These are phyloP conservation scores for Apis laboriosa DNA, from an alignment of 1,140 invertebrate species.

Conservation along the genomic window DNA sequence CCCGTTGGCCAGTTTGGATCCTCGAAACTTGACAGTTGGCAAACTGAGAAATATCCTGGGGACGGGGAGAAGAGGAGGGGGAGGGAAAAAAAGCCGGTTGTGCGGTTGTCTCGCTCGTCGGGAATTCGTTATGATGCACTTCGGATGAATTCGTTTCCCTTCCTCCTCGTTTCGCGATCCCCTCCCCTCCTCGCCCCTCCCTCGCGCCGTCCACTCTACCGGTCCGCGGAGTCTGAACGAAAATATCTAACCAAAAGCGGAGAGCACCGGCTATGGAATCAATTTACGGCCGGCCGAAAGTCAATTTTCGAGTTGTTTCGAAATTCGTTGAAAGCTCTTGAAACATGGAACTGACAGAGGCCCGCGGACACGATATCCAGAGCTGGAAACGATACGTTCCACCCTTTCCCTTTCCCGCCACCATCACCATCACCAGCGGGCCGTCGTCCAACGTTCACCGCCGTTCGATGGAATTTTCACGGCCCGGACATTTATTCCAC, in stretches of 20 bases:
- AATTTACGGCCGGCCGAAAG: constrained; percentile 40
- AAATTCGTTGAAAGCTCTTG: constrained; percentile 43
- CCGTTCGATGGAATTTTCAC: constrained; percentile 5
- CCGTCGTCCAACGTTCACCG: constrained; percentile 1
- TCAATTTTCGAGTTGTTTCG: constrained; percentile 48
- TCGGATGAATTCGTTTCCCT: constrained; percentile 34
- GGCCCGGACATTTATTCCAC: constrained; percentile 11
- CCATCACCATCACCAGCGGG: no score
- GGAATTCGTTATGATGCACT: constrained; percentile 39
- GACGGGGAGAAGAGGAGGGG: neutral
- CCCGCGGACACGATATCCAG: constrained; percentile 13
- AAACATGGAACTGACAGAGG: constrained; percentile 25
- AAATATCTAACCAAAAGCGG: constrained; percentile 41
- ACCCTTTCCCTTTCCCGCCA: neutral
- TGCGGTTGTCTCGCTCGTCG: constrained; percentile 32
- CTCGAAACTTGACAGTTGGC: constrained; percentile 13
- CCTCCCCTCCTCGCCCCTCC: neutral
- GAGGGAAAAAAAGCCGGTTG: neutral
- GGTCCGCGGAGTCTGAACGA: neutral
- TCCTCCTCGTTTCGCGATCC: neutral
- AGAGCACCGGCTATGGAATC: constrained; percentile 20
- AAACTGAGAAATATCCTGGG: constrained; percentile 27
- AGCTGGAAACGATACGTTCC: constrained; percentile 23
- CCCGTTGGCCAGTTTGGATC: constrained; percentile 8
- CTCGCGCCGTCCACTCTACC: neutral